A percentile compares a stretch with the other conserved stretches of the same genome.
Conservation (phyloP, 2,113 vertebrate genomes). For the Albula glossodonta region DNA sequence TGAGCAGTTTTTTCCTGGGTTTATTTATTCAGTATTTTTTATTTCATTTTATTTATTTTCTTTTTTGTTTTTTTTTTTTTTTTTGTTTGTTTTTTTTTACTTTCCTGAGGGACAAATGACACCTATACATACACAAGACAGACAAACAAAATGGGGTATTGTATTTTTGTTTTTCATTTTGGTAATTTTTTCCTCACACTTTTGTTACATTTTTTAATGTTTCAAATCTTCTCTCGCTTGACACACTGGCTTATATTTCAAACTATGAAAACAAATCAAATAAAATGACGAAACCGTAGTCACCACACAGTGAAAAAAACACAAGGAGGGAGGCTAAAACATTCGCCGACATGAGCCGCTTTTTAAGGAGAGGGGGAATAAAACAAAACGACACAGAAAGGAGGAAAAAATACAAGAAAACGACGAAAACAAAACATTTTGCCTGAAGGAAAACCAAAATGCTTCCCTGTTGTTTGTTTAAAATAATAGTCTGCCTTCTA, state of each 20-base stretch:
- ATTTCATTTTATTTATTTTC: slow-evolving; percentile 44
- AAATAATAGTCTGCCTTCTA: slow-evolving; percentile 52
- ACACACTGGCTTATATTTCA: slow-evolving; percentile 57
- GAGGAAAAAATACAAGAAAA: slow-evolving; percentile 43
- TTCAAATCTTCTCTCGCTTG: slow-evolving; percentile 48
- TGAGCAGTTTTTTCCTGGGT: slow-evolving; percentile 43
- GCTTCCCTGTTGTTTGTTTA: slow-evolving; percentile 54
- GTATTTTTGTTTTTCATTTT: slow-evolving; percentile 20
- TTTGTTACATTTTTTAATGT: slow-evolving; percentile 40
- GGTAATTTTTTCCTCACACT: slow-evolving; percentile 18
- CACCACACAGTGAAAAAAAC: slow-evolving; percentile 37
- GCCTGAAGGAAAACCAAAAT: slow-evolving; percentile 58
- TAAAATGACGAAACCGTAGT: slow-evolving; percentile 51
- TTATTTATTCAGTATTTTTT: slow-evolving; percentile 55
- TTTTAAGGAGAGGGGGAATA: slow-evolving; percentile 34
- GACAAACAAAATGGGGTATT: slow-evolving; percentile 33
- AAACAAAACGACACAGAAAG: slow-evolving; percentile 28
- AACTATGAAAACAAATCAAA: slow-evolving; percentile 51
- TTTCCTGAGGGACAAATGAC: slow-evolving; percentile 37
- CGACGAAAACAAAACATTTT: slow-evolving; percentile 44
- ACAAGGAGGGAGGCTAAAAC: slow-evolving; percentile 38
- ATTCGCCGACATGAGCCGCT: slow-evolving; percentile 27
- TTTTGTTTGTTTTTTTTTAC: slow-evolving; percentile 34
- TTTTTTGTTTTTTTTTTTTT: slow-evolving; percentile 41
- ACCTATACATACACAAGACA: slow-evolving; percentile 35